A percentile compares a stretch with the other conserved stretches of the same genome.
phyloP scores from a whole-genome alignment of 2,797 vertebrate species.

The Acrossocheilus wenchowensis region DNA sequence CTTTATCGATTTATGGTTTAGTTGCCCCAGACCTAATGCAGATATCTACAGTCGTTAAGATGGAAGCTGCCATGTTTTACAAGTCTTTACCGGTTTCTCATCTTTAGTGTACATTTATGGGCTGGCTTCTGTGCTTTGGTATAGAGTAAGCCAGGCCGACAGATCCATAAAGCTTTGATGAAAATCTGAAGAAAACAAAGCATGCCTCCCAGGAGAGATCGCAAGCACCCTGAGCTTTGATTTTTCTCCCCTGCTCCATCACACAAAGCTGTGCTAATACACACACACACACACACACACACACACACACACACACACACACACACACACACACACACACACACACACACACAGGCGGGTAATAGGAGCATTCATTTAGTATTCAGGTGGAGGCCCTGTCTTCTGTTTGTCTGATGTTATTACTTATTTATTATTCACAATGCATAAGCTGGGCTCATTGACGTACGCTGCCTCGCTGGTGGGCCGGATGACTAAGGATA shows the following conservation, averaged over 20 bases:
- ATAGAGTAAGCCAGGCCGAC: conserved; percentile 25
- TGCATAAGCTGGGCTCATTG: conserved; percentile 47
- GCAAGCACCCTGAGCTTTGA: conserved; percentile 56
- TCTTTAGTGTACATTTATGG: neutral
- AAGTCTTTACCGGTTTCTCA: conserved; percentile 1
- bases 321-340: conserved; percentile 27
- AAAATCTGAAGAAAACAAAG: conserved; percentile 57
- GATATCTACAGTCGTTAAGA: neutral
- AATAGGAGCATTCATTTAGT: conserved; percentile 51
- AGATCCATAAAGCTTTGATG: conserved; percentile 55
- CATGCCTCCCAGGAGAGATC: conserved; percentile 48
- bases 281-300: neutral
- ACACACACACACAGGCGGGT: conserved; percentile 13
- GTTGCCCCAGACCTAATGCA: neutral
- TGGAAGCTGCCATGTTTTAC: neutral
- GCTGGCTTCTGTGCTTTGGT: conserved; percentile 21
- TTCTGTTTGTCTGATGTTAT: conserved; percentile 61
- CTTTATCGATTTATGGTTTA: neutral
- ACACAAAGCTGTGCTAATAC: conserved; percentile 15
- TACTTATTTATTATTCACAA: conserved; percentile 65
- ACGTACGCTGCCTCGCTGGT: conserved; percentile 40
- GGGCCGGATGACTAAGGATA: conserved; percentile 54
- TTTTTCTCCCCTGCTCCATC: conserved; percentile 43
- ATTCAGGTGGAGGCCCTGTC: conserved; percentile 60
- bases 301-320: conserved; percentile 23